Evolutionary conservation across 2,888 invertebrate species (phyloP).

Genomic region (Bombylius discolor): DNA sequence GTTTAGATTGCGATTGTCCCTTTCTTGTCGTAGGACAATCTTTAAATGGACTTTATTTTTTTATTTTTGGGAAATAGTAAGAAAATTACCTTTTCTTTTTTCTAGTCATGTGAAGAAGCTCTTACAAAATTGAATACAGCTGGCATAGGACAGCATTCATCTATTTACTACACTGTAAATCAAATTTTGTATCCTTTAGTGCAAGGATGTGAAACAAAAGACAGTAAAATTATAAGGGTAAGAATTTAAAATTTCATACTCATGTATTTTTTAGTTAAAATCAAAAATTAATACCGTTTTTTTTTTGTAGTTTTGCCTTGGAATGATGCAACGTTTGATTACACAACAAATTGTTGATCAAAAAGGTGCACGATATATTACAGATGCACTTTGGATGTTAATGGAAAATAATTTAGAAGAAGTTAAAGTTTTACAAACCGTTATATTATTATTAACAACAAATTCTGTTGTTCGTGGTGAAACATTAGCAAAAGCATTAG

Average conservation of each 20-base stretch:
- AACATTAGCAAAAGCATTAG: constrained; percentile 80
- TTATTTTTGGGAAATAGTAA: no score
- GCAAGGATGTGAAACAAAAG: constrained; percentile 95
- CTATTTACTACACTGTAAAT: constrained; percentile 78
- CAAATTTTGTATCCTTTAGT: constrained; percentile 93
- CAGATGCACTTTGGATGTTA: constrained; percentile 83
- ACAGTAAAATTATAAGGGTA: constrained; percentile 88
- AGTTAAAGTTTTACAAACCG: constrained; percentile 90
- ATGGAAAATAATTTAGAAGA: constrained; percentile 93
- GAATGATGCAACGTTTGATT: constrained; percentile 87
- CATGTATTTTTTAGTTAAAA: constrained; percentile 12
- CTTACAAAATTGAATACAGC: constrained; percentile 77
- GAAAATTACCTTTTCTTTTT: not conserved
- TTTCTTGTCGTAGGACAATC: no score
- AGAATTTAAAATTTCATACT: not conserved
- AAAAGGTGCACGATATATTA: constrained; percentile 85
- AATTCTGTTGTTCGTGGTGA: constrained; percentile 91
- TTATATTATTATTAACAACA: constrained; percentile 88
- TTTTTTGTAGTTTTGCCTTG: constrained; percentile 64
- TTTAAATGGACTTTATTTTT: no score
- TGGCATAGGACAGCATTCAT: constrained; percentile 59
- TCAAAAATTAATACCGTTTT: constrained; percentile 10
- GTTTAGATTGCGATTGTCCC: no score
- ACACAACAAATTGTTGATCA: constrained; percentile 79
- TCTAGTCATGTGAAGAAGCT: constrained; percentile 91